These are phyloP conservation scores for Drosophila quadrilineata DNA, from an alignment of 1,140 invertebrate species.

Conservation along the genomic window DNA sequence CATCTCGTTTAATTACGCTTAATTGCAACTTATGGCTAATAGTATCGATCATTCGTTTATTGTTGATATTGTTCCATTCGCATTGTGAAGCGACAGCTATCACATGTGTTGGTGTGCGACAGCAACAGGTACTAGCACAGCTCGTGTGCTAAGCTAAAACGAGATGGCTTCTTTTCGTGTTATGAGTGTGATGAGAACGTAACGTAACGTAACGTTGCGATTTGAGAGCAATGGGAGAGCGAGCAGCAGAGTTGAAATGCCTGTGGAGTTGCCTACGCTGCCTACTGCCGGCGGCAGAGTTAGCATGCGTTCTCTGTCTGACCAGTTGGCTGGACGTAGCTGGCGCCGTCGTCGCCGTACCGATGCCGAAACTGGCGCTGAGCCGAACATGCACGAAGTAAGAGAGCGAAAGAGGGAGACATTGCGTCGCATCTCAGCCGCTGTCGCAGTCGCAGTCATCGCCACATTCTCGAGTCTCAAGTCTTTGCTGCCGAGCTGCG, in stretches of 20 bases:
- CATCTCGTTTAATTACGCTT: too few species aligned
- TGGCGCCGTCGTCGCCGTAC: constrained; percentile 51
- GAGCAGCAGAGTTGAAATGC: too few species aligned
- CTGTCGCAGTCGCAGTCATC: constrained; percentile 25
- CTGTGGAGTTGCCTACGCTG: constrained; percentile 15
- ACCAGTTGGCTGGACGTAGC: constrained; percentile 32
- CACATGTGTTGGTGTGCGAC: constrained; percentile 17
- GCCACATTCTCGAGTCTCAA: constrained; percentile 13
- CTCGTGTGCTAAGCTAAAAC: not conserved
- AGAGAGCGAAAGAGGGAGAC: too few species aligned
- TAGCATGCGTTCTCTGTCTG: constrained; percentile 75
- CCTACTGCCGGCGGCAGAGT: constrained; percentile 46
- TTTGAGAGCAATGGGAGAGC: not conserved
- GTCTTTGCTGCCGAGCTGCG: constrained; percentile 5
- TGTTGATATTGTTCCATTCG: constrained; percentile 9
- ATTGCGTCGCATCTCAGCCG: constrained; percentile 14
- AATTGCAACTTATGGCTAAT: not conserved
- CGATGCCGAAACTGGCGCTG: constrained; percentile 37
- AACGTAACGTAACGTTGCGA: not conserved
- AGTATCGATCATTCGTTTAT: constrained; percentile 2
- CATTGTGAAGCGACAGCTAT: not conserved
- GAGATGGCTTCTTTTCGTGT: not conserved
- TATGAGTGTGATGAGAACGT: constrained; percentile 11
- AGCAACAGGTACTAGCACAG: constrained; percentile 1
- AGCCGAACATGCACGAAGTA: constrained; percentile 1